phyloP scores from a whole-genome alignment of 64 coral and sea anemone genomes.

The Dendrophyllia cribrosa region DNA sequence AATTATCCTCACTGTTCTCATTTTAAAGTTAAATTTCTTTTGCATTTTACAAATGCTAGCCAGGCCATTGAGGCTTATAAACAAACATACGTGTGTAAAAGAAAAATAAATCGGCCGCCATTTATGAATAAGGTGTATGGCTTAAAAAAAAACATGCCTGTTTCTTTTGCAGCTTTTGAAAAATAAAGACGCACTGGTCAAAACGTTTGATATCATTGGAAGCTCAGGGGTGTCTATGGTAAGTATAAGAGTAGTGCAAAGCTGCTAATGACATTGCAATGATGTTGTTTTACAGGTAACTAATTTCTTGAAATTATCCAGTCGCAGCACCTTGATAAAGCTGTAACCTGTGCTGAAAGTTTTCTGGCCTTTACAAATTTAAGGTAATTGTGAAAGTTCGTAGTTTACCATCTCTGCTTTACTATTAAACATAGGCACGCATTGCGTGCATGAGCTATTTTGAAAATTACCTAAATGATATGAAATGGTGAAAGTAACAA shows the following conservation, averaged over 20 bases:
- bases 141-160: background rate
- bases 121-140: no score
- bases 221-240: slow-evolving; percentile 1
- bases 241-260: background rate
- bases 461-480: no score
- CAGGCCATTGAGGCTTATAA: no score
- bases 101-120: no score
- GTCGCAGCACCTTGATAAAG: slow-evolving; percentile 56
- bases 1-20: no score
- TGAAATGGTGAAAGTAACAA: no score
- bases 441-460: no score
- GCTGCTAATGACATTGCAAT: background rate
- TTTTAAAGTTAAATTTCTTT: no score
- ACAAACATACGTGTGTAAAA: no score
- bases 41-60: no score
- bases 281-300: background rate
- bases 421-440: background rate
- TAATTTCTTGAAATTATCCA: background rate
- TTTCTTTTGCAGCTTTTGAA: background rate
- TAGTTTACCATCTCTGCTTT: background rate
- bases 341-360: slow-evolving; percentile 62
- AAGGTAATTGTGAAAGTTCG: slow-evolving; percentile 24
- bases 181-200: slow-evolving; percentile 37
- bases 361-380: slow-evolving; percentile 33
- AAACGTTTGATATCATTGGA: slow-evolving; percentile 31